A percentile compares a stretch with the other conserved stretches of the same genome.
Conservation (phyloP, 1,140 invertebrate genomes). For the Subanguina moxae region DNA sequence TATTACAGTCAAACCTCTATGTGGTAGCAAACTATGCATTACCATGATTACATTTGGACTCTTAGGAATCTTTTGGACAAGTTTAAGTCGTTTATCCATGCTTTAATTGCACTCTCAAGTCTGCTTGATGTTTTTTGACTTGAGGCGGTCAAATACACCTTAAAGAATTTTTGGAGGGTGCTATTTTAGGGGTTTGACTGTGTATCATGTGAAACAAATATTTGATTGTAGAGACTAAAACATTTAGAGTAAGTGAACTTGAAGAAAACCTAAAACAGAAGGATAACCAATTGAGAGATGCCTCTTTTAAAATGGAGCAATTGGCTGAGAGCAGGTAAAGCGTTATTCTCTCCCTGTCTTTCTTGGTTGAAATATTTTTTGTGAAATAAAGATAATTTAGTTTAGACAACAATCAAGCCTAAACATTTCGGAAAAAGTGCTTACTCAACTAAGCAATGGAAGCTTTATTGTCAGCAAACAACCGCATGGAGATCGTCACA, state of each 20-base stretch:
- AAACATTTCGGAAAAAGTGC: constrained; percentile 6
- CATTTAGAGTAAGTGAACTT: constrained; percentile 15
- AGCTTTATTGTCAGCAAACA: constrained; percentile 33
- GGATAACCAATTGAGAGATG: constrained; percentile 3
- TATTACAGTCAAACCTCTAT: too few species aligned
- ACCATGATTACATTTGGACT: too few species aligned
- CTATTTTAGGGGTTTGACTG: too few species aligned
- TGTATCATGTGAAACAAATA: too few species aligned
- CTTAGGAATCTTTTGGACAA: too few species aligned
- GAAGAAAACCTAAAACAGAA: constrained; percentile 11
- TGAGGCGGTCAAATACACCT: too few species aligned
- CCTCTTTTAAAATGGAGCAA: neutral
- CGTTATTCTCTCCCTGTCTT: neutral
- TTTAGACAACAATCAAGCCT: neutral
- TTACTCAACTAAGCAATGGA: constrained; percentile 10
- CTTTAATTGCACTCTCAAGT: too few species aligned
- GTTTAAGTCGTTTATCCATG: too few species aligned
- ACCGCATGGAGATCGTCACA: constrained; percentile 22
- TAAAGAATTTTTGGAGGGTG: too few species aligned
- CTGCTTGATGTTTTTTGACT: neutral
- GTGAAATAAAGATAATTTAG: constrained; percentile 10
- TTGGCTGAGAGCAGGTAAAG: neutral
- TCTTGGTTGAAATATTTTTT: neutral
- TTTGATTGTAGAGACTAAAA: too few species aligned
- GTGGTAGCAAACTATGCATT: too few species aligned